phyloP scores from a whole-genome alignment of 1,140 invertebrate species.

The Drosophila azteca region DNA sequence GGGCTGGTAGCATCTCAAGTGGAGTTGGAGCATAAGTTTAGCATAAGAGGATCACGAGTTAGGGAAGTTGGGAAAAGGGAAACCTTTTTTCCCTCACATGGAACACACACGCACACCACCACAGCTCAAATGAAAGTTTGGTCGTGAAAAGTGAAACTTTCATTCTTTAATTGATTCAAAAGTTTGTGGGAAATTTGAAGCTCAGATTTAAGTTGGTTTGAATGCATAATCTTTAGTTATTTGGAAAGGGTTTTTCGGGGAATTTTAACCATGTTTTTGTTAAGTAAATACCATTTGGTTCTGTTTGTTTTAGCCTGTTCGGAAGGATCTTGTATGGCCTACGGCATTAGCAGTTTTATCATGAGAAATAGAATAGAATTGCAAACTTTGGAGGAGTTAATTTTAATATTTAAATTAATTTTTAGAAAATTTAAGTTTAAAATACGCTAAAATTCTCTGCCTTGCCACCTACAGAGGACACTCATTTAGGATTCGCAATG shows the following conservation, averaged over 20 bases:
- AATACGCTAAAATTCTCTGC: conserved; percentile 2
- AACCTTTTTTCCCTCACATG: conserved; percentile 9
- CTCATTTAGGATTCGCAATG: conserved; percentile 30
- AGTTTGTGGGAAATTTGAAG: neutral
- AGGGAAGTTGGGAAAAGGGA: neutral
- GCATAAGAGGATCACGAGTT: conserved; percentile 36
- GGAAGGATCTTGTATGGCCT: no score
- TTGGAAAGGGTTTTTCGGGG: no score
- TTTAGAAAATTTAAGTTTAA: conserved; percentile 25
- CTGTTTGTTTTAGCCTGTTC: no score
- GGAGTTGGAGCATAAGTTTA: conserved; percentile 37
- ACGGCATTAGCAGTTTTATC: no score
- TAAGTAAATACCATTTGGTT: no score
- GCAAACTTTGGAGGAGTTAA: no score
- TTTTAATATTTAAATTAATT: no score
- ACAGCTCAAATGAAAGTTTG: conserved; percentile 19
- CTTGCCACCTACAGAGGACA: neutral
- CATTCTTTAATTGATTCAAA: conserved; percentile 27
- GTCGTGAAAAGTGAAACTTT: conserved; percentile 5
- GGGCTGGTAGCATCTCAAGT: conserved; percentile 19
- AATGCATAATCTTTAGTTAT: no score
- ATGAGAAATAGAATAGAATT: no score
- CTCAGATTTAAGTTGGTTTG: no score
- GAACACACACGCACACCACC: neutral
- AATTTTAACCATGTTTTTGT: no score